phyloP scores from a whole-genome alignment of 2,888 invertebrate genomes.

The Morpho achilles region DNA sequence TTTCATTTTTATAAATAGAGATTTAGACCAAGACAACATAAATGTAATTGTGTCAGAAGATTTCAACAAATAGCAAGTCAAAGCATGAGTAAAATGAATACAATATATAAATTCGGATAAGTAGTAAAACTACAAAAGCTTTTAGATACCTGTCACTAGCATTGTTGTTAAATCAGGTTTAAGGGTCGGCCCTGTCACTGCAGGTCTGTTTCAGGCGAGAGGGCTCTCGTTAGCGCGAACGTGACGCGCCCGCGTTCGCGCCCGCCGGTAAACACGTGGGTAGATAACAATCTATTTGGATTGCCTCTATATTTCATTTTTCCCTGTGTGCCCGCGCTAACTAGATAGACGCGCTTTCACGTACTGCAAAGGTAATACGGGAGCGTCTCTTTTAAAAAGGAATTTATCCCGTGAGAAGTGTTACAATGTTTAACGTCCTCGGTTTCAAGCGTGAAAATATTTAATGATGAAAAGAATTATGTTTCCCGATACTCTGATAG shows the following conservation, averaged over 20 bases:
- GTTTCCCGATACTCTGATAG: background rate
- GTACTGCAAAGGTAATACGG: conserved; percentile 66
- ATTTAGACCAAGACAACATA: too few relatives aligned
- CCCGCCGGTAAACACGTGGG: conserved; percentile 76
- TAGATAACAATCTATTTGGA: conserved; percentile 80
- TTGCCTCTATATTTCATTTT: conserved; percentile 80
- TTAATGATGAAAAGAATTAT: conserved; percentile 10
- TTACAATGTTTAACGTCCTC: conserved; percentile 22
- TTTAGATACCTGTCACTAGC: conserved; percentile 65
- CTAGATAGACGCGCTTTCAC: conserved; percentile 67
- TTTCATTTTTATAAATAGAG: too few relatives aligned
- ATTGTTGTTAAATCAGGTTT: conserved; percentile 57
- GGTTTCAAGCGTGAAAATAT: conserved; percentile 13
- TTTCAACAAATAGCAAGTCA: background rate
- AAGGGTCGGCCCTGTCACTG: conserved; percentile 54
- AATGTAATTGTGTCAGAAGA: too few relatives aligned
- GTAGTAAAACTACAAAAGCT: conserved; percentile 29
- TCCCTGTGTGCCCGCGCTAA: conserved; percentile 69
- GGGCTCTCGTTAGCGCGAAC: conserved; percentile 73
- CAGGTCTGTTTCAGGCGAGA: conserved; percentile 49
- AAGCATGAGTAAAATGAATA: conserved; percentile 1
- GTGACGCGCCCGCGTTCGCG: conserved; percentile 51
- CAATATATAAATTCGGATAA: conserved; percentile 7
- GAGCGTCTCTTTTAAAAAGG: conserved; percentile 52
- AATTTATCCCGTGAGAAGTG: conserved; percentile 33